Evolutionary conservation across 2,797 vertebrate species (phyloP), one percentile per base, ranked within the genome.

Genomic region (Erpetoichthys calabaricus): DNA sequence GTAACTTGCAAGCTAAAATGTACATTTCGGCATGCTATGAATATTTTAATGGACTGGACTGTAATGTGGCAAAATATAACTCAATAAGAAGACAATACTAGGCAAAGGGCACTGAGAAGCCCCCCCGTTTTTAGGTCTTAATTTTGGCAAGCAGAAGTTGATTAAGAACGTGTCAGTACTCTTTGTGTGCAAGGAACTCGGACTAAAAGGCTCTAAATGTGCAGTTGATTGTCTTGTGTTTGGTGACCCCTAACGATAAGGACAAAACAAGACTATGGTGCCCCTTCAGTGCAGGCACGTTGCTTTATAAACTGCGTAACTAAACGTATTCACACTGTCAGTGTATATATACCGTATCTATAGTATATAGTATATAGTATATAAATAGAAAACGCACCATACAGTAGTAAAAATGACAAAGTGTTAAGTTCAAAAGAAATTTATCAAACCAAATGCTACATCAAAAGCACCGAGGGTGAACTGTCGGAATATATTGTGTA

Each of bases 1-100:
- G 71, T 82, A 86, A 88, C 79, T 81, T 82, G 79, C 75, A 88
- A 91, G 84, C 83, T 80, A 68, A 82, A 79, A 65, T 84, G 72
- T 78, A 79, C 69, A 25, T 25, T 25, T 25, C 25, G 25, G 25
- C 25, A 25, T 84, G 69, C 78, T 79, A 70, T 66, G 63, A 73
- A 75, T 74, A 77, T 79, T 84, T 74, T 57, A 70, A 69, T 64
- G 70, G 63, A 74, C 66, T 65, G 76, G 84, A 74, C 73, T 80
- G 73, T 70, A 69, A 75, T 78, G 84, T 80, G 78, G 78, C 80
- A 70, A 71, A 61, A 72, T 58, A 64, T 7, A 43, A 77, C 55
- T 64, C 43, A 64, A 70, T 55, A 51, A 66, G 69, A 65, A 63
- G 45, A 67, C 71, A 70, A 59, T 58, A 56, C 62, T 51, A 61